These are phyloP conservation scores for Halichondria panicea DNA, from an alignment of 37 sponge, comb jelly and placozoan genomes.

Conservation along the genomic window DNA sequence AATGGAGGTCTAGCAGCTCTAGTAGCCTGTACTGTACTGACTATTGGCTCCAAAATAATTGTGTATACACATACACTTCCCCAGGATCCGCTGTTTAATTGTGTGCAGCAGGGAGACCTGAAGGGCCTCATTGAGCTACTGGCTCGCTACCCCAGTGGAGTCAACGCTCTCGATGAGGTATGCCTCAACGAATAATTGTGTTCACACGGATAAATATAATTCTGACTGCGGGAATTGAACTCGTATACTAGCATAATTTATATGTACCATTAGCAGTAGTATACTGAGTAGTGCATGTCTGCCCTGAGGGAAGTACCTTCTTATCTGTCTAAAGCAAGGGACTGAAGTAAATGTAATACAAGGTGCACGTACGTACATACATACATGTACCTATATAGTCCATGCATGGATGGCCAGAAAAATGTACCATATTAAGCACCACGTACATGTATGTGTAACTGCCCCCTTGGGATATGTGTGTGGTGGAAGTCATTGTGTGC, in stretches of 20 bases:
- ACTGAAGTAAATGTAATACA: too few species aligned
- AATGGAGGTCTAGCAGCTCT: too few species aligned
- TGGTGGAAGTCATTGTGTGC: background rate
- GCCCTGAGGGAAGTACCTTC: background rate
- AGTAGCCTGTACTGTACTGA: too few species aligned
- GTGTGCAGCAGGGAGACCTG: slow-evolving; percentile 37
- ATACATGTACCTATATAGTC: too few species aligned
- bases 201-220: background rate
- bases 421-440: too few species aligned
- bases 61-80: too few species aligned
- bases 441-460: background rate
- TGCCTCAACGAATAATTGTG: background rate
- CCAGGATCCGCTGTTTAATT: slow-evolving; percentile 49
- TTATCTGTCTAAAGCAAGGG: too few species aligned
- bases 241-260: background rate
- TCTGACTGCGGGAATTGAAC: background rate
- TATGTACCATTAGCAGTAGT: background rate
- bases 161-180: slow-evolving; percentile 11
- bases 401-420: too few species aligned
- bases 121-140: slow-evolving; percentile 30
- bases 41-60: too few species aligned
- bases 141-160: slow-evolving; percentile 11
- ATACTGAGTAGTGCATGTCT: background rate
- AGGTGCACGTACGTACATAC: too few species aligned
- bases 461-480: background rate